Percentiles rank a stretch among this genome's conserved stretches.
Evolutionary conservation across 2,797 vertebrate genomes (phyloP).

Genomic region (Cheracebus regulus): DNA sequence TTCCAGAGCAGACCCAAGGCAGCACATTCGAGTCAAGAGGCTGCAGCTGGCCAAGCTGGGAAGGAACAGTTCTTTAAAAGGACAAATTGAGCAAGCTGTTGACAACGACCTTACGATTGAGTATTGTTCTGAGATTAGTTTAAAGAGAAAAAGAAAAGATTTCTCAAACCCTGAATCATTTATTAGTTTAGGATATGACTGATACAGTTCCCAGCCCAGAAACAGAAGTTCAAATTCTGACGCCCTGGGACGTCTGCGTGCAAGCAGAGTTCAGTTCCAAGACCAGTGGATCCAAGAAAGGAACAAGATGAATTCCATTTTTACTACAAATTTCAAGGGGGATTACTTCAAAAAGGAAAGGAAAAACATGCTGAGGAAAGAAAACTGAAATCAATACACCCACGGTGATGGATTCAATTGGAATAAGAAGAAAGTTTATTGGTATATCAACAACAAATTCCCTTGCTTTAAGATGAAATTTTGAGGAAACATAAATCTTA

Average conservation of each 20-base stretch:
- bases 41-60: conserved; percentile 81
- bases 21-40: conserved; percentile 78
- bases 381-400: conserved; percentile 56
- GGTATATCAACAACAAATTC: conserved; percentile 54
- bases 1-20: conserved; percentile 80
- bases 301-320: conserved; percentile 59
- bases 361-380: conserved; percentile 16
- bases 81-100: conserved; percentile 79
- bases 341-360: conserved; percentile 59
- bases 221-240: conserved; percentile 73
- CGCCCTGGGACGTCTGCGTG: not conserved
- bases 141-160: conserved; percentile 77
- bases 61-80: conserved; percentile 80
- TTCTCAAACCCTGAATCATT: conserved; percentile 61
- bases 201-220: conserved; percentile 66
- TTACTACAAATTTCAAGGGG: conserved; percentile 60
- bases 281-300: not conserved
- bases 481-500: conserved; percentile 31
- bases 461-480: conserved; percentile 35
- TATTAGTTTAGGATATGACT: conserved; percentile 60
- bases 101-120: conserved; percentile 80
- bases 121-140: conserved; percentile 82
- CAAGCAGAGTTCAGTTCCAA: conserved; percentile 54
- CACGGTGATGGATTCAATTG: conserved; percentile 38
- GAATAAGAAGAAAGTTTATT: conserved; percentile 59